These are phyloP conservation scores for Heliocidaris erythrogramma DNA, from an alignment of 35 echinoderm and acorn worm species.

Conservation along the genomic window DNA sequence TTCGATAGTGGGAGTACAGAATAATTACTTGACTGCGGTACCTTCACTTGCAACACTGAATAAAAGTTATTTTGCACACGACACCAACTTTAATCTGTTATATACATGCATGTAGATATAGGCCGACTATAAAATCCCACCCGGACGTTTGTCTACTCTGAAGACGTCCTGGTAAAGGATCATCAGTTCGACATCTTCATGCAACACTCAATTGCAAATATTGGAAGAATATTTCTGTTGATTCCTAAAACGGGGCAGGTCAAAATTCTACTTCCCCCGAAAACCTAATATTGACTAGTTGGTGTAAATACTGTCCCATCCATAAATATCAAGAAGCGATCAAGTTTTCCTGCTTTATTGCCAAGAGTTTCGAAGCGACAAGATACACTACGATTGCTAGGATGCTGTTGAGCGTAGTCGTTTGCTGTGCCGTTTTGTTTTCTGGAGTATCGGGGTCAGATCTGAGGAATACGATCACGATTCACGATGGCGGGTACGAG, in stretches of 20 bases:
- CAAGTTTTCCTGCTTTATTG: neutral
- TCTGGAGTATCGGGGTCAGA: neutral
- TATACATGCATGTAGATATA: neutral
- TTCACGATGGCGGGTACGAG: constrained; percentile 25
- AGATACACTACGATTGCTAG: neutral
- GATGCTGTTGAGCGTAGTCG: neutral
- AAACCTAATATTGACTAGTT: no score
- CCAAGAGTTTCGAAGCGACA: neutral
- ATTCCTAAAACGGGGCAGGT: no score
- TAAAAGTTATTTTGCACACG: neutral
- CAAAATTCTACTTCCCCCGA: no score
- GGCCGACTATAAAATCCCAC: neutral
- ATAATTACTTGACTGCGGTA: neutral
- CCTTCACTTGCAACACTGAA: neutral
- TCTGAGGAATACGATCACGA: neutral
- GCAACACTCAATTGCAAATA: neutral
- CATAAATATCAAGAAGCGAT: no score
- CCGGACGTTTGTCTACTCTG: neutral
- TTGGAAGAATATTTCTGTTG: neutral
- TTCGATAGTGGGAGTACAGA: no score
- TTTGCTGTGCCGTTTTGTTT: neutral
- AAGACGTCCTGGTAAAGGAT: neutral
- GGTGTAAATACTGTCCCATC: no score
- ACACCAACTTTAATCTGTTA: neutral
- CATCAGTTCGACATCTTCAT: neutral